Conservation (phyloP, 2,888 invertebrate genomes). For the Caenorhabditis sp. region DNA sequence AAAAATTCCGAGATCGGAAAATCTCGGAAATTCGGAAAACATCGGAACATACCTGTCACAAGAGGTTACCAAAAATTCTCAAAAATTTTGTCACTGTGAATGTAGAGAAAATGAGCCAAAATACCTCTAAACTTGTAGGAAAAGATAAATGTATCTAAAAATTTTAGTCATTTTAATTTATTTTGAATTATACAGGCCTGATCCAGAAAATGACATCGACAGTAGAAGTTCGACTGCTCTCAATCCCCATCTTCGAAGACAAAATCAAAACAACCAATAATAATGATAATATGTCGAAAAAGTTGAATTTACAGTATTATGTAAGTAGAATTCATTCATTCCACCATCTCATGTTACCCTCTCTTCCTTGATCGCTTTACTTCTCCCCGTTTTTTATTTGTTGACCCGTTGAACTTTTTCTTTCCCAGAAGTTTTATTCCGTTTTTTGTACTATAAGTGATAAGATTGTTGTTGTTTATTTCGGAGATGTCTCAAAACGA, state of each 20-base stretch:
- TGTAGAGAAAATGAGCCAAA: no score
- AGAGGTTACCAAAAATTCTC: no score
- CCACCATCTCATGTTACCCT: no score
- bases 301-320: not conserved
- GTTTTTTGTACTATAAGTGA: not conserved
- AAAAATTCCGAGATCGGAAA: no score
- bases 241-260: slow-evolving; percentile 28
- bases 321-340: not conserved
- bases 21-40: no score
- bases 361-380: not conserved
- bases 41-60: no score
- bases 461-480: not conserved
- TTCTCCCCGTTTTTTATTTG: not conserved
- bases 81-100: no score
- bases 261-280: slow-evolving; percentile 5
- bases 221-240: slow-evolving; percentile 24
- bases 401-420: no score
- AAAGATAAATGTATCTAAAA: no score
- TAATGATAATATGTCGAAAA: not conserved
- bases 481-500: slow-evolving; percentile 1
- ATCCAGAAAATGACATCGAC: slow-evolving; percentile 3
- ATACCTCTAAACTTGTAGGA: no score
- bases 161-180: not conserved
- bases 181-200: not conserved
- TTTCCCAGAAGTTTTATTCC: not conserved